Evolutionary conservation across 2,113 vertebrate species (phyloP).

Genomic region (Rattus norvegicus): GRCr8 NC_086031.1:63879001-63879500

Average conservation of each 20-base stretch:
- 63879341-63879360: background rate
- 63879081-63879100: accelerated
- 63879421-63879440: slow-evolving; percentile 1
- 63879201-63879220: background rate
- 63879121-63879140: background rate
- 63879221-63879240: background rate
- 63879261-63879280: background rate
- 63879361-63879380: background rate
- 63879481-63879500: background rate
- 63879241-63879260: background rate
- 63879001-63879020: background rate
- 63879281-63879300: background rate
- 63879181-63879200: background rate
- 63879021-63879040: background rate
- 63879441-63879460: background rate
- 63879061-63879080: background rate
- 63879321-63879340: background rate
- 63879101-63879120: background rate
- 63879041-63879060: background rate
- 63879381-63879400: background rate
- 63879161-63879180: background rate
- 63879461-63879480: background rate
- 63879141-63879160: background rate
- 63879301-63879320: background rate
- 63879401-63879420: background rate